Percentiles rank a stretch among this genome's conserved stretches.
Evolutionary conservation across 2,888 invertebrate species (phyloP).

Genomic region (Hetaerina titia): DNA sequence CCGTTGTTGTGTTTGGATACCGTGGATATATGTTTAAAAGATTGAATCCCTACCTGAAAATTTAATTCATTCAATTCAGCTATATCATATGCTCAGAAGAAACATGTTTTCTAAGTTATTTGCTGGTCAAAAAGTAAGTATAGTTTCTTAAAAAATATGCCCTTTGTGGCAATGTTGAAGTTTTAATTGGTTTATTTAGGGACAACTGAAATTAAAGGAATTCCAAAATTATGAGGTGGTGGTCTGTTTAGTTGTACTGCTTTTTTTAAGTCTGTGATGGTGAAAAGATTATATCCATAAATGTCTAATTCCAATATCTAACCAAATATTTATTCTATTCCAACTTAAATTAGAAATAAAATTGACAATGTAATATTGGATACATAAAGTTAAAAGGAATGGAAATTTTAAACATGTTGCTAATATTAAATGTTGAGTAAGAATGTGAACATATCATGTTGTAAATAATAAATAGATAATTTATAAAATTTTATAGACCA

Average conservation of each 20-base stretch:
- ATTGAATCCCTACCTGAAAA: too few species aligned
- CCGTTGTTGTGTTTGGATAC: too few species aligned
- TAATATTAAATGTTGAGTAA: neutral
- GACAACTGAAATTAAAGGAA: neutral
- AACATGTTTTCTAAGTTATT: conserved; percentile 29
- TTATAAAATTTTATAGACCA: conserved; percentile 37
- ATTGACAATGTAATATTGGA: too few species aligned
- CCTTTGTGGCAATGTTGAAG: neutral
- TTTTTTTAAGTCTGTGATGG: neutral
- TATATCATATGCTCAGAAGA: neutral
- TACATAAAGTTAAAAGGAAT: too few species aligned
- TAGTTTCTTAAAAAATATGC: conserved; percentile 33
- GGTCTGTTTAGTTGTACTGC: neutral
- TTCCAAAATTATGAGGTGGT: conserved; percentile 14
- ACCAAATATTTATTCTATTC: too few species aligned
- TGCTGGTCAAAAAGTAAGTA: conserved; percentile 55
- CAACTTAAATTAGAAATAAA: too few species aligned
- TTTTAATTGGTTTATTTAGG: neutral
- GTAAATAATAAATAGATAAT: conserved; percentile 42
- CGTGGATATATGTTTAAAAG: too few species aligned
- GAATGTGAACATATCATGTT: neutral
- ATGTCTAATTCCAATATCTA: neutral
- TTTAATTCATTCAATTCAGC: too few species aligned
- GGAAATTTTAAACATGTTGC: too few species aligned
- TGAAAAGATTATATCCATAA: neutral